Percentiles rank a stretch among this genome's conserved stretches.
These are phyloP conservation scores for Parelbella ahira DNA, from an alignment of 2,888 invertebrate species.

Conservation along the genomic window DNA sequence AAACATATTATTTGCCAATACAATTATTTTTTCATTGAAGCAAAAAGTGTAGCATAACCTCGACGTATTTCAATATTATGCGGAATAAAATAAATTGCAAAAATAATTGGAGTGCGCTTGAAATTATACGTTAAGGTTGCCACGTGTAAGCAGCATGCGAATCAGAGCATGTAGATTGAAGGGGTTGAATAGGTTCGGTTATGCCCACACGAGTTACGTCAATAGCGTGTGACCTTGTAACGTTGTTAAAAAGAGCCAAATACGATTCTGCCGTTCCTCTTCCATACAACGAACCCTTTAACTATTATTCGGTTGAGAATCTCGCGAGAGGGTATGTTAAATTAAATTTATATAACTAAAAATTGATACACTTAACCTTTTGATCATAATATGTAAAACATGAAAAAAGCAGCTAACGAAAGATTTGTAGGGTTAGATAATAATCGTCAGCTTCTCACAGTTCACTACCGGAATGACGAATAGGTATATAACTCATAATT, in stretches of 20 bases:
- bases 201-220: constrained; percentile 17
- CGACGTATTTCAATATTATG: constrained; percentile 4
- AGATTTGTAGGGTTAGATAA: too few relatives aligned
- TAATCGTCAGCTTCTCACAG: too few relatives aligned
- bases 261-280: not conserved
- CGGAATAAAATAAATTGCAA: constrained; percentile 18
- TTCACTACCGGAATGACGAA: too few relatives aligned
- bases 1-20: too few relatives aligned
- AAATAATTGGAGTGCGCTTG: constrained; percentile 24
- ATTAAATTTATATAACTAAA: too few relatives aligned
- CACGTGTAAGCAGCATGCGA: constrained; percentile 50
- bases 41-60: not conserved
- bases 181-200: constrained; percentile 38
- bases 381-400: too few relatives aligned
- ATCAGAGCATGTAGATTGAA: constrained; percentile 45
- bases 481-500: too few relatives aligned
- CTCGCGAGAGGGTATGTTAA: too few relatives aligned
- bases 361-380: too few relatives aligned
- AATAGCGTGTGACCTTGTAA: constrained; percentile 33
- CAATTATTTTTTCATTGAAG: constrained; percentile 7
- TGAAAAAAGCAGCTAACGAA: too few relatives aligned
- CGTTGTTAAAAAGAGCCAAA: constrained; percentile 16
- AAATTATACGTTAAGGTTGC: constrained; percentile 38
- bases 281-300: not conserved
- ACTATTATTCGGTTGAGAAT: too few relatives aligned